phyloP scores from a whole-genome alignment of 2,113 vertebrate species.

The Pygathrix nemaeus region DNA sequence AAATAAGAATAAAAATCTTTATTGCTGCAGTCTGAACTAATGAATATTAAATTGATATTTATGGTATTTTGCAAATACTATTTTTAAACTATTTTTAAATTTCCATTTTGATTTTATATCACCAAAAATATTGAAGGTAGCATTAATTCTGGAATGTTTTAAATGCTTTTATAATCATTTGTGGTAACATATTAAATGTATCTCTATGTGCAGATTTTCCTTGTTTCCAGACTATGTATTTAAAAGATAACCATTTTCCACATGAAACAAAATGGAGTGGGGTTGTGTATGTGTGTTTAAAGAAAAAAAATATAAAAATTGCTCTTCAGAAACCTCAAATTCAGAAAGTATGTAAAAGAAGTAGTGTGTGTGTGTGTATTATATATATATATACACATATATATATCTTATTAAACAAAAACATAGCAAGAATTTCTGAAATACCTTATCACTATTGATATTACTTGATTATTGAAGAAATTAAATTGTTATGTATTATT shows the following conservation, averaged over 20 bases:
- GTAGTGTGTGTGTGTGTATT: background rate
- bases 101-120: background rate
- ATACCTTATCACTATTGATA: background rate
- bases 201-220: background rate
- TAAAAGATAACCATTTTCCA: constrained; percentile 25
- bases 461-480: background rate
- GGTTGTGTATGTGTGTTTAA: background rate
- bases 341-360: background rate
- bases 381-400: no score
- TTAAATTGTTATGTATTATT: background rate
- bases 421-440: background rate
- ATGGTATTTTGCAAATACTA: constrained; percentile 43
- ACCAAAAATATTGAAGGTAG: background rate
- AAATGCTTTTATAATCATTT: background rate
- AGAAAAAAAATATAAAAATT: background rate
- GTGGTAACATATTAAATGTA: background rate
- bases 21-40: constrained; percentile 56
- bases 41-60: constrained; percentile 54
- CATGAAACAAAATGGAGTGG: background rate
- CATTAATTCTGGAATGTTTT: background rate
- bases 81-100: constrained; percentile 21
- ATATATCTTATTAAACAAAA: background rate
- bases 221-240: background rate
- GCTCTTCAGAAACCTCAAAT: background rate
- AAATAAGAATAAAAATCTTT: constrained; percentile 69